Evolutionary conservation across 2,797 vertebrate species (phyloP).

Genomic region (Pterois miles): DNA sequence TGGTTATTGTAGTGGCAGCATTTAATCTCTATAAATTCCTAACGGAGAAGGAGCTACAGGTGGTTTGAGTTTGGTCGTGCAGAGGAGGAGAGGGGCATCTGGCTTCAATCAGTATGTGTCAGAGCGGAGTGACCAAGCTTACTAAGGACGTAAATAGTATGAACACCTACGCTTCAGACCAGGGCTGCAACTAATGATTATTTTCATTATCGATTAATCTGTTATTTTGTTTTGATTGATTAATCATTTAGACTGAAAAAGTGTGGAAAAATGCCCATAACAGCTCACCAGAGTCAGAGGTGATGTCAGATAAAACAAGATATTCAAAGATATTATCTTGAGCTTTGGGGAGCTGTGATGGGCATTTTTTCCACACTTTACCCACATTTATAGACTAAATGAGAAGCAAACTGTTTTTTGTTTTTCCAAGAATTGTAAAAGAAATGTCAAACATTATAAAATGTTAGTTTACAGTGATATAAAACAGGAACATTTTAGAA

Average conservation of each 20-base stretch:
- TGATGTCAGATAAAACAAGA: background rate
- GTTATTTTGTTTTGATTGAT: background rate
- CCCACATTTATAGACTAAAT: background rate
- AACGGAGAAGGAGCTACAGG: slow-evolving; percentile 72
- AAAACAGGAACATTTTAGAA: background rate
- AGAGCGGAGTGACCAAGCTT: slow-evolving; percentile 39
- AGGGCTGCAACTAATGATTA: background rate
- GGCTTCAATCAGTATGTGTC: slow-evolving; percentile 72
- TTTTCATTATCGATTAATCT: background rate
- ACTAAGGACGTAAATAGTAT: slow-evolving; percentile 34
- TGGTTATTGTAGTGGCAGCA: slow-evolving; percentile 71
- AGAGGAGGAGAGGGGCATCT: slow-evolving; percentile 64
- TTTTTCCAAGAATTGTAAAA: background rate
- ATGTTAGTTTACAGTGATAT: background rate
- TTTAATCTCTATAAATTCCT: slow-evolving; percentile 78
- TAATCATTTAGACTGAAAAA: background rate
- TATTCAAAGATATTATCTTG: background rate
- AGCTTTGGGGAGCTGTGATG: background rate
- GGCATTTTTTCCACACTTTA: background rate
- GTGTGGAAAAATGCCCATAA: background rate
- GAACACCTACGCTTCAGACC: background rate
- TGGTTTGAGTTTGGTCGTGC: slow-evolving; percentile 79
- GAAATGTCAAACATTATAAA: background rate
- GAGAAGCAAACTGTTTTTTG: background rate
- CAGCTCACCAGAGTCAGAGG: background rate